phyloP scores from a whole-genome alignment of 2,113 vertebrate genomes.

The Pogonocichla stellata region DNA sequence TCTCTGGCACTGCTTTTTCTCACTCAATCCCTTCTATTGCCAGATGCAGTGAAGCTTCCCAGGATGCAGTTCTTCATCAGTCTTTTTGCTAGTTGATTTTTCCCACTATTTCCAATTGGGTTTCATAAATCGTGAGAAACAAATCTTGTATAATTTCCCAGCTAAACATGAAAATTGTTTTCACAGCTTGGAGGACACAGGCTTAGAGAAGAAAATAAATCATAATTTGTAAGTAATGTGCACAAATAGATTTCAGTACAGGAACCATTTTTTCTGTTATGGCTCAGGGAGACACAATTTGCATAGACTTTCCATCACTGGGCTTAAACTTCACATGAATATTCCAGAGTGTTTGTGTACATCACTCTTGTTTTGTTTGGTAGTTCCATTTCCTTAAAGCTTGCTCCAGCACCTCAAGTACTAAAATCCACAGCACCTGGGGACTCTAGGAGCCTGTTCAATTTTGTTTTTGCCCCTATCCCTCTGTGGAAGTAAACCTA shows the following conservation, averaged over 20 bases:
- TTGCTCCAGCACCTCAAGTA: background rate
- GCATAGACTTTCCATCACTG: conserved; percentile 21
- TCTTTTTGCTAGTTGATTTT: background rate
- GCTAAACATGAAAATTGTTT: conserved; percentile 55
- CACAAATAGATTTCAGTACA: background rate
- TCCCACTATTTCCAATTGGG: background rate
- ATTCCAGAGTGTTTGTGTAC: background rate
- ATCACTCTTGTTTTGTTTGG: background rate
- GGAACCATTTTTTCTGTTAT: background rate
- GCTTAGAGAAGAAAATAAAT: conserved; percentile 49
- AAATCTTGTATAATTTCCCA: conserved; percentile 24
- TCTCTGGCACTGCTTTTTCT: background rate
- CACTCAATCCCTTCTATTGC: background rate
- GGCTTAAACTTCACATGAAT: background rate
- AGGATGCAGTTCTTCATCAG: background rate
- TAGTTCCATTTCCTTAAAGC: background rate
- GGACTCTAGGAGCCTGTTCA: background rate
- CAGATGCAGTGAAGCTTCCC: background rate
- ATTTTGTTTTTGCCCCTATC: background rate
- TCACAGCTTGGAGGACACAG: conserved; percentile 47
- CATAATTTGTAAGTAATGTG: conserved; percentile 16
- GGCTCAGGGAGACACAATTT: conserved; percentile 46
- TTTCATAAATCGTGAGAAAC: conserved; percentile 44
- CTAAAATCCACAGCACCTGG: background rate
- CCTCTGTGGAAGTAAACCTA: background rate